Evolutionary conservation across 2,113 vertebrate species (phyloP).

Genomic region (Plecotus auritus): DNA sequence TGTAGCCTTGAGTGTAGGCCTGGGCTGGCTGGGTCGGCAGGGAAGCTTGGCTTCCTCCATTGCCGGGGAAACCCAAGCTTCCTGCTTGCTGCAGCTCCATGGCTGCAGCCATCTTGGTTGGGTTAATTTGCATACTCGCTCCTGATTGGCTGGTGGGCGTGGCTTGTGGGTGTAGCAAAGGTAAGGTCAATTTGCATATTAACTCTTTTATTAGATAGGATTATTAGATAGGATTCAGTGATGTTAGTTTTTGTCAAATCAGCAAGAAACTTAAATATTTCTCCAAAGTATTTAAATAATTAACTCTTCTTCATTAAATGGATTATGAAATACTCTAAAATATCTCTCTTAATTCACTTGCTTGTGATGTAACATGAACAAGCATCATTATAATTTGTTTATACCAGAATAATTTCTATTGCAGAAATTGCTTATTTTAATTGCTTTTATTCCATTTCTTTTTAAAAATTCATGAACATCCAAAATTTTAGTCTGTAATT

Average conservation of each 20-base stretch:
- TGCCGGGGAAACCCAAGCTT: too few relatives aligned
- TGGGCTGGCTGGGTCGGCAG: too few relatives aligned
- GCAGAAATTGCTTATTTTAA: not conserved
- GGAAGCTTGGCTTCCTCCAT: too few relatives aligned
- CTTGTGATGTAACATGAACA: not conserved
- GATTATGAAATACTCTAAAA: conserved; percentile 25
- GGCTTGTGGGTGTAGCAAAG: too few relatives aligned
- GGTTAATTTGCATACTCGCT: too few relatives aligned
- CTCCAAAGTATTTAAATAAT: conserved; percentile 5
- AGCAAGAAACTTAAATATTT: not conserved
- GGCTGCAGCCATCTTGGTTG: too few relatives aligned
- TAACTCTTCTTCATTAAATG: not conserved
- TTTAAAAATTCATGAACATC: not conserved
- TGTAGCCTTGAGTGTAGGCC: too few relatives aligned
- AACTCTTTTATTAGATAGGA: too few relatives aligned
- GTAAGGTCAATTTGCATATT: too few relatives aligned
- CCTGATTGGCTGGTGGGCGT: too few relatives aligned
- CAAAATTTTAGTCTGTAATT: not conserved
- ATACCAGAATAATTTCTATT: conserved; percentile 16
- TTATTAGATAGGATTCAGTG: not conserved
- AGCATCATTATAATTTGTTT: not conserved
- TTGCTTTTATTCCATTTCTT: not conserved
- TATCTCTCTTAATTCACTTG: not conserved
- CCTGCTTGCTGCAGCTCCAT: too few relatives aligned
- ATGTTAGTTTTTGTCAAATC: not conserved